Evolutionary conservation across 2,113 vertebrate species (phyloP).

Genomic region (Odocoileus hemionus): DNA sequence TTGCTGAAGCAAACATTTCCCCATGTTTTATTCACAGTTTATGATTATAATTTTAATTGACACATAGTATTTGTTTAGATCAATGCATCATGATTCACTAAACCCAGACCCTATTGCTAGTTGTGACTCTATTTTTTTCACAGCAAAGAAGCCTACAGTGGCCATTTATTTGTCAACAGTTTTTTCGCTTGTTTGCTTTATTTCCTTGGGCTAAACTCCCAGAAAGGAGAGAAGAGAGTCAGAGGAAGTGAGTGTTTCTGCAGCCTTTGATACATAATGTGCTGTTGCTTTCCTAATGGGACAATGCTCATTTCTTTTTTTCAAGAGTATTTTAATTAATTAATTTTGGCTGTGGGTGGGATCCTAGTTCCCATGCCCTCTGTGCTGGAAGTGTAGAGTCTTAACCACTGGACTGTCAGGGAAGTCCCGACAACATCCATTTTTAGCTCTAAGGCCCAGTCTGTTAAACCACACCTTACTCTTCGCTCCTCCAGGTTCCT

Average conservation of each 20-base stretch:
- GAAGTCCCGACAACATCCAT: neutral
- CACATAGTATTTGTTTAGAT: neutral
- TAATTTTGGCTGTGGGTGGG: neutral
- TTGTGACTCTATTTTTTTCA: neutral
- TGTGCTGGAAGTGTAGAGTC: neutral
- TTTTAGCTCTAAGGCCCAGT: neutral
- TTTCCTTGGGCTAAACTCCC: slow-evolving; percentile 31
- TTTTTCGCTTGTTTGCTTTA: neutral
- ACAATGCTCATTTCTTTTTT: neutral
- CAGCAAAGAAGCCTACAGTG: neutral
- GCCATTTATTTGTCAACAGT: neutral
- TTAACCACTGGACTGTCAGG: neutral
- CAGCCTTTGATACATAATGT: neutral
- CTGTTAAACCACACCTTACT: neutral
- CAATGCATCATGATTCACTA: neutral
- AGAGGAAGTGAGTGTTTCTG: neutral
- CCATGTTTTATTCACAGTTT: neutral
- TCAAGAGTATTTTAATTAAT: neutral
- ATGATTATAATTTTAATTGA: neutral
- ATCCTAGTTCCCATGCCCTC: neutral
- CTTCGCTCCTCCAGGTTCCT: neutral
- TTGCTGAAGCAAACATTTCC: neutral
- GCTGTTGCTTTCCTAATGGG: neutral
- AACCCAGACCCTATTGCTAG: neutral
- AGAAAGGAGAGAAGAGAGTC: neutral